A percentile compares a stretch with the other conserved stretches of the same genome.
These are phyloP conservation scores for Danionella dracula DNA, from an alignment of 2,797 vertebrate species.

Conservation along the genomic window DNA sequence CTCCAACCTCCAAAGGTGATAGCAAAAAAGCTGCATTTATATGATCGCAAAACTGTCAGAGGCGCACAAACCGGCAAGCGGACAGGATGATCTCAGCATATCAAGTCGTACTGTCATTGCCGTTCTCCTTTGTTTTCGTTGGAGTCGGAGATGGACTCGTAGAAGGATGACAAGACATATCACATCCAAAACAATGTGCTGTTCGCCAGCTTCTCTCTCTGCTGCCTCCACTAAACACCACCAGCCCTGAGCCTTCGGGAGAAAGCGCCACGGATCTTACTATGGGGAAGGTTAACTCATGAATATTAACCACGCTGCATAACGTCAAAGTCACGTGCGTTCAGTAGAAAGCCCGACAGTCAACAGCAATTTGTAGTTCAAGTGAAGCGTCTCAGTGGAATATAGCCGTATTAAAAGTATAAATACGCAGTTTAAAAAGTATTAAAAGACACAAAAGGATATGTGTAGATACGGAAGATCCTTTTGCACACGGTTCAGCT, in stretches of 20 bases:
- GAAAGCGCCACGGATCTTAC: conserved; percentile 3
- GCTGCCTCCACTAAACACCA: neutral
- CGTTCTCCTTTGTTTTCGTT: conserved; percentile 8
- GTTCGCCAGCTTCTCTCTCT: neutral
- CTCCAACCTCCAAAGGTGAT: neutral
- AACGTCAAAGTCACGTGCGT: no score
- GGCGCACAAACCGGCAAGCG: conserved; percentile 2
- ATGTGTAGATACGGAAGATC: no score
- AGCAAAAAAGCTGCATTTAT: conserved; percentile 15
- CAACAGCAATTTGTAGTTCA: no score
- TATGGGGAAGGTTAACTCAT: conserved; percentile 3
- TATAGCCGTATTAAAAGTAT: no score
- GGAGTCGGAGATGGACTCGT: neutral
- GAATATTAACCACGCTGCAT: neutral
- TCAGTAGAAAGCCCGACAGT: no score
- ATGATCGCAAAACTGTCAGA: no score
- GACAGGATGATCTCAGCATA: neutral
- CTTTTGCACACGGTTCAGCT: no score
- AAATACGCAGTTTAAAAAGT: no score
- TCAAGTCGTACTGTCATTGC: neutral
- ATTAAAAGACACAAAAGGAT: no score
- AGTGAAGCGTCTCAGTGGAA: no score
- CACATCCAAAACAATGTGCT: conserved; percentile 21
- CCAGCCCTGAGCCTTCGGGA: neutral
- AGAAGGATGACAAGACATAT: conserved; percentile 1